phyloP scores from a whole-genome alignment of 2,797 vertebrate genomes.

The Ficedula albicollis region DNA sequence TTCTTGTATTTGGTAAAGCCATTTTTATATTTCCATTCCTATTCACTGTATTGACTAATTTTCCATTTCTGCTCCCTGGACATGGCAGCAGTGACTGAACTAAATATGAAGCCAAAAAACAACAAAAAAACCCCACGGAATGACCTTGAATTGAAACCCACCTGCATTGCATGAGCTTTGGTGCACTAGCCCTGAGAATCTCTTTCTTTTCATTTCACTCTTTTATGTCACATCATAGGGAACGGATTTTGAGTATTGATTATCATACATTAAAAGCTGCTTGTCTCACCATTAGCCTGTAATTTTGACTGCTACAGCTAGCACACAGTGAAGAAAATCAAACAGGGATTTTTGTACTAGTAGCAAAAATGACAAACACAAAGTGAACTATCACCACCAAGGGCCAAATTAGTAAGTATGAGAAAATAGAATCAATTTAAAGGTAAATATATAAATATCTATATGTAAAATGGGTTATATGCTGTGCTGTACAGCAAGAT shows the following conservation, averaged over 20 bases:
- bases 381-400: slow-evolving; percentile 14
- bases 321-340: slow-evolving; percentile 49
- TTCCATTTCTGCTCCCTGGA: slow-evolving; percentile 43
- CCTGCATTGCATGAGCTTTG: slow-evolving; percentile 77
- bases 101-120: slow-evolving; percentile 61
- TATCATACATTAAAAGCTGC: slow-evolving; percentile 59
- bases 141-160: slow-evolving; percentile 82
- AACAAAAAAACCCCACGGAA: slow-evolving; percentile 33
- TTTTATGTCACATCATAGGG: slow-evolving; percentile 48
- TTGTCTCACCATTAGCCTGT: slow-evolving; percentile 50
- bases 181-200: slow-evolving; percentile 69
- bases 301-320: slow-evolving; percentile 58
- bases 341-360: slow-evolving; percentile 41
- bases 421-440: slow-evolving; percentile 33
- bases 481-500: background rate
- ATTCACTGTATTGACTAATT: slow-evolving; percentile 45
- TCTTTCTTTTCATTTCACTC: slow-evolving; percentile 18
- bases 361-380: slow-evolving; percentile 24
- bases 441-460: slow-evolving; percentile 35
- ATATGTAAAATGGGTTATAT: background rate
- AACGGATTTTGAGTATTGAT: slow-evolving; percentile 67
- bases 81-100: slow-evolving; percentile 47
- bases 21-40: slow-evolving; percentile 32
- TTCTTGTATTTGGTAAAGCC: slow-evolving; percentile 1
- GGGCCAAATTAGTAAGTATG: slow-evolving; percentile 35